phyloP scores from a whole-genome alignment of 2,797 vertebrate species.

The Aselliscus stoliczkanus region DNA sequence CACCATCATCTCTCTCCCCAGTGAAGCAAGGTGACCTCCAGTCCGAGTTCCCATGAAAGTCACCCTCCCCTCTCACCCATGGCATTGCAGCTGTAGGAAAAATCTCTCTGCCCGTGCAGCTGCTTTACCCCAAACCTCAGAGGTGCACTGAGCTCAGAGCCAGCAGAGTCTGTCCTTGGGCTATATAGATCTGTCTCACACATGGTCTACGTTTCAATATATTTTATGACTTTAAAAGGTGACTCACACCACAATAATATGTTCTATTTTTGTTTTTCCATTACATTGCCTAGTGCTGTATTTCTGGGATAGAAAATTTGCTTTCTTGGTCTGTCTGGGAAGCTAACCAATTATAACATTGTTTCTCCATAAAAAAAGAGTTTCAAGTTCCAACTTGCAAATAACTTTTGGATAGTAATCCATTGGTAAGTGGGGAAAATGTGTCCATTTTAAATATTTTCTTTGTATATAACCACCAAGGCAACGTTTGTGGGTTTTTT shows the following conservation, averaged over 20 bases:
- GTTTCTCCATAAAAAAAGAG: neutral
- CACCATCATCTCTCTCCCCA: neutral
- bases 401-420: neutral
- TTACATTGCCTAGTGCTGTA: neutral
- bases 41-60: neutral
- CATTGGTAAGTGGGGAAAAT: neutral
- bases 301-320: slow-evolving; percentile 36
- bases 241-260: slow-evolving; percentile 2
- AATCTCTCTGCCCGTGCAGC: neutral
- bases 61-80: neutral
- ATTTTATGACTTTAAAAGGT: slow-evolving; percentile 23
- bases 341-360: neutral
- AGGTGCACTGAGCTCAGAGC: neutral
- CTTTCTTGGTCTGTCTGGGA: neutral
- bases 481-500: too few relatives aligned
- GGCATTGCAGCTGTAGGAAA: neutral
- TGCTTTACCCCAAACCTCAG: neutral
- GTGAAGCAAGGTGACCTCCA: neutral
- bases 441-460: neutral
- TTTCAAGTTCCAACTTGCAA: neutral
- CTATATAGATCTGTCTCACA: neutral
- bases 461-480: neutral
- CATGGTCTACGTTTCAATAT: neutral
- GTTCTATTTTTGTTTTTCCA: slow-evolving; percentile 34
- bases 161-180: neutral